Base-by-base conservation (phyloP, 2,797 vertebrate species). In the Anas acuta region DNA sequence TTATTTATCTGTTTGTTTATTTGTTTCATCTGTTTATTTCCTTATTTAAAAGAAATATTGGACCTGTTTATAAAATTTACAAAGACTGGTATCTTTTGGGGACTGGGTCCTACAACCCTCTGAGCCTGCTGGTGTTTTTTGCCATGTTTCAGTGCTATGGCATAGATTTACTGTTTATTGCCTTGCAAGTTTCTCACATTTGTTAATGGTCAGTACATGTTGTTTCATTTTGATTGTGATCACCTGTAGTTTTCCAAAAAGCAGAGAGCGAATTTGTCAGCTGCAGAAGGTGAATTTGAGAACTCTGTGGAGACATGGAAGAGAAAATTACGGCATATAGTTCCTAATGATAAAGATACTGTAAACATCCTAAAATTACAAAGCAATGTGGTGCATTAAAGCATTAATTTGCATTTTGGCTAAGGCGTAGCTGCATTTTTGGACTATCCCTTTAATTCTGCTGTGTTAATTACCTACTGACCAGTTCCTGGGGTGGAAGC, bases 381-480 rank as follows among this genome's bases (percentile, higher is more conserved):
- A 96, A 96, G 85, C 73, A 79, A 15, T 56, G 43, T 78, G n/a
- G 17, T 83, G 57, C 58, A 80, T 86, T 96, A 89, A 81, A 89
- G 56, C 73, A 62, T 81, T 75, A 45, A 93, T 94, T 95, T 95
- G 87, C 73, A 75, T 90, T 90, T 96, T 96, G 66, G 43, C 76
- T 82, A 69, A 81, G 92, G 84, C 10, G 26, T 83, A 94, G 60
- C 87, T 94, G 84, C 67, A 35, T 93, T 94, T 96, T 94, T 94
- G 57, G 70, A 47, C 83, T 88, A 37, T 76, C 72, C 81, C 72
- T 96, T 95, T 96, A 96, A 96, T 94, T 94, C 69, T 21, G 51
- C 64, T 73, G 83, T 95, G 91, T 92, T 96, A 95, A 96, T 97
- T 94, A 90, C 79, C 67, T 86, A 71, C 81, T 93, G 92, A 84